Evolutionary conservation across 2,888 invertebrate species (phyloP).

Genomic region (Dorcus parallelipipedus): DNA sequence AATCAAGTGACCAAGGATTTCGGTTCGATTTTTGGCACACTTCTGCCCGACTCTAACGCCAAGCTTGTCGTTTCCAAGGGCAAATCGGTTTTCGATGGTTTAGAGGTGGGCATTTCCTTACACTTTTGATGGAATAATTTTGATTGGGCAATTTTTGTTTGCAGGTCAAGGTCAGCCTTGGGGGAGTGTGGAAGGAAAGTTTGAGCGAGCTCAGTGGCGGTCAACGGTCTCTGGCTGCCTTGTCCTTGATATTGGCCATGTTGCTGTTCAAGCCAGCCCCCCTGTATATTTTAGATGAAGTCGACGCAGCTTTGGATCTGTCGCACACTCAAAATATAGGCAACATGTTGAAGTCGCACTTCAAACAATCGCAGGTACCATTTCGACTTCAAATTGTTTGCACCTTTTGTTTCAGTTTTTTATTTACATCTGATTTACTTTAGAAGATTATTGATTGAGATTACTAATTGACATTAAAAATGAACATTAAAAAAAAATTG

Average conservation of each 20-base stretch:
- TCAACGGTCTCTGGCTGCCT: constrained; percentile 91
- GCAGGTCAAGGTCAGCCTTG: constrained; percentile 82
- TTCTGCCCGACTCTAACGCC: constrained; percentile 89
- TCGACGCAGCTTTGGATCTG: constrained; percentile 96
- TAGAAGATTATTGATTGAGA: no score
- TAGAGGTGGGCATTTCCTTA: constrained; percentile 61
- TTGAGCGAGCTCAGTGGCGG: constrained; percentile 95
- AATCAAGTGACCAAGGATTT: constrained; percentile 89
- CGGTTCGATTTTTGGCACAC: constrained; percentile 86
- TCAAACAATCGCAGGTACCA: constrained; percentile 77
- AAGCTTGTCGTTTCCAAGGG: constrained; percentile 77
- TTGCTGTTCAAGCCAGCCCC: constrained; percentile 96
- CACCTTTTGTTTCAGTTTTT: background rate
- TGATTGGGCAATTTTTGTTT: constrained; percentile 20
- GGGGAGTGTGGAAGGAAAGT: constrained; percentile 93
- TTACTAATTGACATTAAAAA: no score
- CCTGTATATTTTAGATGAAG: constrained; percentile 97
- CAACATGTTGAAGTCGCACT: constrained; percentile 86
- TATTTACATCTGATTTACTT: no score
- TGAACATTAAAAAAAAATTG: no score
- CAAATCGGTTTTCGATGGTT: constrained; percentile 73
- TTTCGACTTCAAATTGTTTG: constrained; percentile 7
- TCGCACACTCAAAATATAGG: constrained; percentile 99
- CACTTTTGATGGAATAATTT: constrained; percentile 1
- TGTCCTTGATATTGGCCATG: constrained; percentile 95